Conservation (phyloP, 2,888 invertebrate species). For the Melinopterus prodromus region DNA sequence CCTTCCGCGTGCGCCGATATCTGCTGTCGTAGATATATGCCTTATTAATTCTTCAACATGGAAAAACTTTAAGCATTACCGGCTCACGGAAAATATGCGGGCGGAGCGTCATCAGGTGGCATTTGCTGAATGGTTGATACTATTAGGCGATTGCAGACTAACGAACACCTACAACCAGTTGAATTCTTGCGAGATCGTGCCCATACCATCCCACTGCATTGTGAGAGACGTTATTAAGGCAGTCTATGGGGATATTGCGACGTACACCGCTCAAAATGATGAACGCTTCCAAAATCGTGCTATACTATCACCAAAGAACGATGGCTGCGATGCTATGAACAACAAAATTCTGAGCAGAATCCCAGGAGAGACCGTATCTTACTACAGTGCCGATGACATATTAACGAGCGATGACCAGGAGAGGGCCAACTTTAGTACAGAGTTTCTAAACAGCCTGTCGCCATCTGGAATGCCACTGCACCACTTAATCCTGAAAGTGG, state of each 20-base stretch:
- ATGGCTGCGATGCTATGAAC: not conserved
- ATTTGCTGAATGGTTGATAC: not conserved
- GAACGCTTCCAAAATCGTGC: not conserved
- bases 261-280: not conserved
- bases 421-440: slow-evolving; percentile 24
- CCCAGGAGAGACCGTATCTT: not conserved
- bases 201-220: not conserved
- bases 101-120: not conserved
- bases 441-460: slow-evolving; percentile 37
- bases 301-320: not conserved
- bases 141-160: not conserved
- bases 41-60: slow-evolving; percentile 36
- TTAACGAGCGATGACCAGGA: slow-evolving; percentile 29
- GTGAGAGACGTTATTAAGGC: not conserved
- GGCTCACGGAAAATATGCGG: slow-evolving; percentile 33
- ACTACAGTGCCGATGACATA: not conserved
- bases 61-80: slow-evolving; percentile 30
- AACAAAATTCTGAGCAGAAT: not conserved
- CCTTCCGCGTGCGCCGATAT: slow-evolving; percentile 28
- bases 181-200: not conserved
- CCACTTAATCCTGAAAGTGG: slow-evolving; percentile 41
- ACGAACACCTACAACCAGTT: not conserved
- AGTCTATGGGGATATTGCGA: not conserved
- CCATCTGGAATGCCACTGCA: slow-evolving; percentile 42
- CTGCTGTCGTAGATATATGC: slow-evolving; percentile 28